Base-by-base conservation (phyloP, 2,888 invertebrate genomes). In the Hirtodrosophila histrioides region DNA sequence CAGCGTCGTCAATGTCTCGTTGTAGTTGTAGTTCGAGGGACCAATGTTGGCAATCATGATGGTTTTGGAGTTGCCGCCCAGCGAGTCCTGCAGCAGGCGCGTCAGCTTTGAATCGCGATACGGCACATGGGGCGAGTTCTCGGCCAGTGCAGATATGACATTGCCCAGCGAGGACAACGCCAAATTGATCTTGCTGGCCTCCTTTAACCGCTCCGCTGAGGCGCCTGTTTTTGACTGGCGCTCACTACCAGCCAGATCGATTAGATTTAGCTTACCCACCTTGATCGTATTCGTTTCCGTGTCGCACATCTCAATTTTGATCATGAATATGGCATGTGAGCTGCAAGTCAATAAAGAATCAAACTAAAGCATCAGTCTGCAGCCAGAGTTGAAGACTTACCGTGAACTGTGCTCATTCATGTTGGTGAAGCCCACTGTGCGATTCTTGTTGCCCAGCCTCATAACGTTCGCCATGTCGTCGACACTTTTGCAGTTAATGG, bases 11-110 rank as follows among this genome's bases (percentile, higher is more conserved):
- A 99, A 93, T 3, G 98, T 98, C 92, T 99, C 99, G 88, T 99
- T 99, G 92, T 97, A 99, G 93, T 99, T 99, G 92, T 97, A 98
- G 78, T 96, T 96, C 17, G 99, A 99, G 27, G 99, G 99, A 0
- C 99, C 99, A 88, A 99, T 96, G 92, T 99, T 99, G 8, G 99
- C 99, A 55, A 99, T 97, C 99, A 99, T 99, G 56, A 99, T 97
- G 1, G 99, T 99, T 92, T 98, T 98, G 43, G 99, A 98, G 93
- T 99, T 99, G 8, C 99, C 99, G 58, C 99, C 99, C 44, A 99
- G 93, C 0, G 99, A 99, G 93, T 99, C 99, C 93, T 99, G 99
- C 63, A 99, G 93, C 56, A 99, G 93, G 53, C 99, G 94, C 7
- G 99, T 99, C 60, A 99, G 93, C 93, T 99, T 99, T 3, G 99